Base-by-base conservation (phyloP, 2,888 invertebrate genomes). In the Bruchidius siliquastri region DNA sequence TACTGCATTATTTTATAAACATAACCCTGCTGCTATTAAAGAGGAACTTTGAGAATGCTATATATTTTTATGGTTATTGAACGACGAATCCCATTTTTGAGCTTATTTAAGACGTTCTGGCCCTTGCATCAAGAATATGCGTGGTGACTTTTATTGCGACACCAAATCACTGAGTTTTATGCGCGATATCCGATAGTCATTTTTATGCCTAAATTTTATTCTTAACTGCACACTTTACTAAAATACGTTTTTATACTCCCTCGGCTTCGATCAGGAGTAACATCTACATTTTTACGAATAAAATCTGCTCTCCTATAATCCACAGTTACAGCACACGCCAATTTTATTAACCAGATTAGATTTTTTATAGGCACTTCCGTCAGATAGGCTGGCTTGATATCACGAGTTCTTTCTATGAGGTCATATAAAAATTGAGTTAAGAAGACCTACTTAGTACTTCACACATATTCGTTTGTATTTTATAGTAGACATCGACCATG, bases 41-140 rank as follows among this genome's bases (percentile, higher is more conserved):
- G 84, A 85, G 84, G 85, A 84, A 85, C 84, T 85, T 86, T 84
- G 83, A 81, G 85, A 85, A 85, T 78, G 85, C 84, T 83, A 83
- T 86, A 86, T 86, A 85, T 84, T 86, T 86, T 86, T 86, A 86
- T 86, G 85, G 86, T 85, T 86, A 86, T 86, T 86, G 86, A 86
- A 86, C 85, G 84, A 84, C 85, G 83, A 85, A 86, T 86, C 86
- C 86, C 86, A 86, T 86, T 86, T 86, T 86, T 86, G 86, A 85
- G 84, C 85, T 85, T 85, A 85, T 86, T 86, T 85, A 85, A 86
- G 85, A 84, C 82, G 84, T 84, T 84, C 82, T 77, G 77, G 79
- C 77, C 81, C 80, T 67, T 80, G 79, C 79, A 80, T 78, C 81
- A 77, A 82, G 81, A 85, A 85, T 85, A 85, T 85, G 85, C 83